Percentiles rank a stretch among this genome's conserved stretches.
phyloP scores from a whole-genome alignment of 1,140 invertebrate genomes.

The Penaeus indicus region DNA sequence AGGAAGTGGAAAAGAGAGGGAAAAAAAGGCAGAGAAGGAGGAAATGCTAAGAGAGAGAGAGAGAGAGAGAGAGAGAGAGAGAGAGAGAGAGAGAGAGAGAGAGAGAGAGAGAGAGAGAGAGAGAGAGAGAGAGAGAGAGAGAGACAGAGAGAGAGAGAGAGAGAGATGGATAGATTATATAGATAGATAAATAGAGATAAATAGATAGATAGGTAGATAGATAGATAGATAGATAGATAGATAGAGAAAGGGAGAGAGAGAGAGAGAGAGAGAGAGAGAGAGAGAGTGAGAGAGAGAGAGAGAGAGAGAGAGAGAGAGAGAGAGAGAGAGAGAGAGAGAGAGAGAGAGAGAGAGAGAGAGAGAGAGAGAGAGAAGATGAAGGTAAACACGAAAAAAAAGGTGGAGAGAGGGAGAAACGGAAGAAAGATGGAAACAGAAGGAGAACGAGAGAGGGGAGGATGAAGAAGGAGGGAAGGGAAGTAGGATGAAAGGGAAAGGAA shows the following conservation, averaged over 20 bases:
- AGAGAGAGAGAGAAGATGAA: not conserved
- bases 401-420: too few species aligned
- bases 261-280: constrained; percentile 25
- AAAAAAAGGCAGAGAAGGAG: too few species aligned
- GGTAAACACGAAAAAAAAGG: not conserved
- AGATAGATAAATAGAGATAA: not conserved
- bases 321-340: constrained; percentile 24
- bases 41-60: too few species aligned
- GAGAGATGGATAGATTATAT: not conserved
- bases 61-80: too few species aligned
- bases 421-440: not conserved
- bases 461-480: too few species aligned
- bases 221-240: not conserved
- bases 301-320: not conserved
- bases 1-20: too few species aligned
- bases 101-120: constrained; percentile 32
- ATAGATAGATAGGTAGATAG: not conserved
- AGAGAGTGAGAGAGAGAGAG: constrained; percentile 26
- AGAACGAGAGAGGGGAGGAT: not conserved
- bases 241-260: not conserved
- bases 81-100: not conserved
- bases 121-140: not conserved
- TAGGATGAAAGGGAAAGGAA: not conserved
- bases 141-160: not conserved
- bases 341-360: constrained; percentile 22